These are phyloP conservation scores for Vanessa tameamea DNA, from an alignment of 1,140 invertebrate genomes.

Conservation along the genomic window DNA sequence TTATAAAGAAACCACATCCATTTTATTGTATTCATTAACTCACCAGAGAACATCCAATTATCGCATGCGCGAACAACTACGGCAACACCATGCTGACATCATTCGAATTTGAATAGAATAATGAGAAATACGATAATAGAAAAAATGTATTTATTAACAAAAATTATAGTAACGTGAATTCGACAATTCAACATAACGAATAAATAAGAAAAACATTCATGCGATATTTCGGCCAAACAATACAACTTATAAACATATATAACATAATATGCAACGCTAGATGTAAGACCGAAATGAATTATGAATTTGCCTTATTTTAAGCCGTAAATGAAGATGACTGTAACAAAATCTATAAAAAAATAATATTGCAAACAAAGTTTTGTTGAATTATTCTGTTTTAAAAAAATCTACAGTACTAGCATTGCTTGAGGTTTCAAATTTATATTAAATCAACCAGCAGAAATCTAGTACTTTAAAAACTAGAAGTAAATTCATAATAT, in stretches of 20 bases:
- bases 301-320: not conserved
- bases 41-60: conserved; percentile 72
- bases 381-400: not conserved
- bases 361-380: not conserved
- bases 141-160: conserved; percentile 79
- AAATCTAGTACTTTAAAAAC: conserved; percentile 42
- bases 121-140: conserved; percentile 67
- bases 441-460: conserved; percentile 39
- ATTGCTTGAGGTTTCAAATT: conserved; percentile 25
- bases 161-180: conserved; percentile 70
- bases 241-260: conserved; percentile 66
- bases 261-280: conserved; percentile 58
- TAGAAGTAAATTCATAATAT: conserved; percentile 50
- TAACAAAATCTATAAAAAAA: conserved; percentile 6
- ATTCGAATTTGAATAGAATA: conserved; percentile 72
- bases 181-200: conserved; percentile 75
- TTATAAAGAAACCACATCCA: conserved; percentile 78
- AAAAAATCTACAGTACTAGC: conserved; percentile 3
- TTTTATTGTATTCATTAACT: conserved; percentile 70
- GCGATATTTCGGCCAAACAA: conserved; percentile 74
- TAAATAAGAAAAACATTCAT: conserved; percentile 75
- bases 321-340: conserved; percentile 5
- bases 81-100: conserved; percentile 78
- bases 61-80: conserved; percentile 76
- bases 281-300: conserved; percentile 23